Conservation (phyloP, 2,888 invertebrate genomes). For the Drosophila pseudotakahashii region DNA sequence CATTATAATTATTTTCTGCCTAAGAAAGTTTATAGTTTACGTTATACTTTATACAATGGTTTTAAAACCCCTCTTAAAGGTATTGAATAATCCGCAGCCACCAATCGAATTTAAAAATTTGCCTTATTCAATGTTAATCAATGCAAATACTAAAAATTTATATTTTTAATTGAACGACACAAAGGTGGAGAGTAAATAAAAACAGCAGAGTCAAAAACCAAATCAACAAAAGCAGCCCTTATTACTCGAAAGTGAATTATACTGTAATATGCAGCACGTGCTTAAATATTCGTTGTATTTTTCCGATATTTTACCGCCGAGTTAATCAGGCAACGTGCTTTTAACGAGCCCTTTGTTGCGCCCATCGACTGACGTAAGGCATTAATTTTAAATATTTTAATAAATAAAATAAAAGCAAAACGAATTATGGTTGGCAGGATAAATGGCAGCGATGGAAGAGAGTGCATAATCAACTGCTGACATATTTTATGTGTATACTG, state of each 20-base stretch:
- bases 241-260: not conserved
- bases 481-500: not conserved
- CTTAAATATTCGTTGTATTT: not conserved
- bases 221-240: not conserved
- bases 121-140: not conserved
- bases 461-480: not conserved
- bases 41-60: too few species aligned
- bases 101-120: too few species aligned
- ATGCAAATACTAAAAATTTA: not conserved
- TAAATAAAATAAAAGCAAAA: constrained; percentile 27
- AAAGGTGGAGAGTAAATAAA: not conserved
- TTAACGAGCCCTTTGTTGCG: constrained; percentile 20
- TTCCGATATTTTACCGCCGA: not conserved
- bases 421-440: constrained; percentile 19
- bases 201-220: not conserved
- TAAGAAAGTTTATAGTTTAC: too few species aligned
- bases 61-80: not conserved
- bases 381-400: constrained; percentile 37
- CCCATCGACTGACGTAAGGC: constrained; percentile 8
- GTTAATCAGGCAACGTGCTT: constrained; percentile 22
- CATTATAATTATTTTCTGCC: too few species aligned
- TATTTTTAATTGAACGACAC: not conserved
- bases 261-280: constrained; percentile 1
- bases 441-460: not conserved
- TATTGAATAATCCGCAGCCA: not conserved